Evolutionary conservation across 2,113 vertebrate species (phyloP).

Genomic region (Sorex araneus): DNA sequence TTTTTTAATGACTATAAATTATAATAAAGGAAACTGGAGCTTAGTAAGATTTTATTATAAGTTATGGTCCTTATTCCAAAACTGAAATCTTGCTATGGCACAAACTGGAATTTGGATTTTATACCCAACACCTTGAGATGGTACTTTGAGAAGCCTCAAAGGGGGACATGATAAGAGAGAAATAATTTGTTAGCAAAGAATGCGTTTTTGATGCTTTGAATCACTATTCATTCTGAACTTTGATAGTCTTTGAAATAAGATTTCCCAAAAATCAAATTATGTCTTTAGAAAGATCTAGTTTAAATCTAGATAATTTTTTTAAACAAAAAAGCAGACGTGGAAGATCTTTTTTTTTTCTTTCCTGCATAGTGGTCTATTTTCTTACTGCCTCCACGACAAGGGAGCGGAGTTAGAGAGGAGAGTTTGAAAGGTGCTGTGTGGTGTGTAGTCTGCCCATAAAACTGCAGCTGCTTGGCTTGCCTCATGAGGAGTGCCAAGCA

Average conservation of each 20-base stretch:
- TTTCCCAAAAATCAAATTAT: neutral
- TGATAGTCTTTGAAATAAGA: neutral
- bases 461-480: rapidly evolving
- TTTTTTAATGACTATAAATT: constrained; percentile 16
- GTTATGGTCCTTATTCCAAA: neutral
- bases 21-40: constrained; percentile 50
- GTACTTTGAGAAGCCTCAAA: constrained; percentile 70
- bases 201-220: neutral
- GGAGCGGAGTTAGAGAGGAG: neutral
- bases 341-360: neutral
- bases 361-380: neutral
- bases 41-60: constrained; percentile 8
- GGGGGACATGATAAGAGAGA: neutral
- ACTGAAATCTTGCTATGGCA: neutral
- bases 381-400: too few relatives aligned
- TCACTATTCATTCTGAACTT: neutral
- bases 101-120: constrained; percentile 82
- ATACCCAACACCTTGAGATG: constrained; percentile 71
- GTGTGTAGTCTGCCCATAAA: neutral
- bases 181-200: constrained; percentile 17
- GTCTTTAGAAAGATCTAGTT: neutral
- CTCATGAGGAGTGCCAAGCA: neutral
- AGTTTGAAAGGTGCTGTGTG: neutral
- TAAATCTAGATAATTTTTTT: neutral
- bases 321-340: neutral